Evolutionary conservation across 2,888 invertebrate genomes (phyloP).

Genomic region (Sarcophaga variegata): DNA sequence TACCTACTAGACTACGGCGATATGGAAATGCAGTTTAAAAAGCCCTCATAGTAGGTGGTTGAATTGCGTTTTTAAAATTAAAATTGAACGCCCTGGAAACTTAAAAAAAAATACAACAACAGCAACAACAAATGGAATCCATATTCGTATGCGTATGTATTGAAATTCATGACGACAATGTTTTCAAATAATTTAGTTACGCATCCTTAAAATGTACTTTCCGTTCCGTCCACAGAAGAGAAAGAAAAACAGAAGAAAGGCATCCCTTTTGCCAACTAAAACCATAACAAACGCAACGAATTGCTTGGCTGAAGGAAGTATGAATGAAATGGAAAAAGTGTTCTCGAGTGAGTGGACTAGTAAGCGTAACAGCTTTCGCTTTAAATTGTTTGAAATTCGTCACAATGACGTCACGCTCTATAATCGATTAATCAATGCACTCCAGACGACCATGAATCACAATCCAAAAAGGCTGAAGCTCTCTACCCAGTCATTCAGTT

Average conservation of each 20-base stretch:
- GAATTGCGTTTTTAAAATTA: slow-evolving; percentile 1
- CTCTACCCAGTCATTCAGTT: too few relatives aligned
- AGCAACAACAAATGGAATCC: not conserved
- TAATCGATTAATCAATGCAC: slow-evolving; percentile 77
- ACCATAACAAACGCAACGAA: slow-evolving; percentile 65
- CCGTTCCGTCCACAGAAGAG: not conserved
- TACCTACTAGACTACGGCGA: too few relatives aligned
- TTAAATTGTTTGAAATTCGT: slow-evolving; percentile 74
- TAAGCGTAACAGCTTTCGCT: slow-evolving; percentile 52
- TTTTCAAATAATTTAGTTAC: slow-evolving; percentile 58
- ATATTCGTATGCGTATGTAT: slow-evolving; percentile 28
- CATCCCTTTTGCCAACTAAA: too few relatives aligned
- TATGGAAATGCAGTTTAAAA: too few relatives aligned
- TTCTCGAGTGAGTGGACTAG: slow-evolving; percentile 15
- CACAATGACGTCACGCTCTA: slow-evolving; percentile 81
- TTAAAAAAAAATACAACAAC: too few relatives aligned
- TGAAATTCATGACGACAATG: slow-evolving; percentile 60
- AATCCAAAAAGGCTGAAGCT: too few relatives aligned
- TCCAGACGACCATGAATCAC: too few relatives aligned
- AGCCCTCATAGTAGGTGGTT: not conserved
- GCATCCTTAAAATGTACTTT: slow-evolving; percentile 64
- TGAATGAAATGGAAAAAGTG: slow-evolving; percentile 27
- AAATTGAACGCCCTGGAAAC: too few relatives aligned
- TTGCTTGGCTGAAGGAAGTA: slow-evolving; percentile 33
- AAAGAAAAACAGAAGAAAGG: too few relatives aligned